Evolutionary conservation across 2,888 invertebrate genomes (phyloP), one percentile per base, ranked within the genome.

Genomic region (Mythimna vitellina): DNA sequence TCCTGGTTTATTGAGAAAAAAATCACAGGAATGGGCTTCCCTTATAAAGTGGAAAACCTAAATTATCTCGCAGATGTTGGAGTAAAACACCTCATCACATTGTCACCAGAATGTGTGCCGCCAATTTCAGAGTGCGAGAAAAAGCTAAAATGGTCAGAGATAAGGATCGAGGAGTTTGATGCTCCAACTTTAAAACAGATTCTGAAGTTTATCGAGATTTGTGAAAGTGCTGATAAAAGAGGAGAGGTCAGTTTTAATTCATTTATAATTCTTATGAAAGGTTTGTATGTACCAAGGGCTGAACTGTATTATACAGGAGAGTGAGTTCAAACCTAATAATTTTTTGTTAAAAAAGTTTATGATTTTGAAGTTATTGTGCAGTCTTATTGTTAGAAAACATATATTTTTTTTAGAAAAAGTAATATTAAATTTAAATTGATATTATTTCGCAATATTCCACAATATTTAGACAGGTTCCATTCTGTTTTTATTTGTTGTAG

Each of bases 11-110:
- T 97, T 3, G 95, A 96, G 29, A 93, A 95, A 29, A 94, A 97
- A 89, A 90, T 98, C 49, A 97, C 98, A 1, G 97, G 97, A 0
- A 97, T 97, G 97, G 97, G 97, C 0, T 97, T 97, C 92, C 98
- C 98, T 0, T 96, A 96, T 72, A 96, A 96, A 2, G 94, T 96
- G 2, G 96, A 93, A 67, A 97, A 98, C 90, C 86, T 98, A 12
- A 96, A 96, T 76, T 98, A 96, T 90, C 87, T 98, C 42, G 94
- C 94, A 0, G 94, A 96, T 53, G 93, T 95, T 17, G 97, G 97
- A 0, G 96, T 98, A 4, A 92, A 96, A 72, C 97, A 97, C 89
- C 91, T 98, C 51, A 96, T 98, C 29, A 97, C 97, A 0, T 90
- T 98, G 68, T 97, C 97, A 0, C 97, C 97, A 17, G 98, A 98